Conservation (phyloP, 2,888 invertebrate species). For the Apodemia arnacis region DNA sequence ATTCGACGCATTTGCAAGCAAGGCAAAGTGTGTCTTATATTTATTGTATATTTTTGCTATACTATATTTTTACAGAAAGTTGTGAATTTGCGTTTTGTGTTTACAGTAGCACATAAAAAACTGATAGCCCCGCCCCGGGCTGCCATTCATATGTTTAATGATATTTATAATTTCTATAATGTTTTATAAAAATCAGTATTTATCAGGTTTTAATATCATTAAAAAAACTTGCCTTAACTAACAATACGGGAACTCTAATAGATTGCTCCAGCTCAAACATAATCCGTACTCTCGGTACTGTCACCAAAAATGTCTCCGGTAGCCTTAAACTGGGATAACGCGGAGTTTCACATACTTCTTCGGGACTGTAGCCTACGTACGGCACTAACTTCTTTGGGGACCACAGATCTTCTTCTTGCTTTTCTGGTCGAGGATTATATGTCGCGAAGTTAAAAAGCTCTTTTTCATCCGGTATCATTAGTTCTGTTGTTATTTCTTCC, state of each 20-base stretch:
- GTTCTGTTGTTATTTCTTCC: conserved; percentile 91
- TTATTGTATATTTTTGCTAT: too few species aligned
- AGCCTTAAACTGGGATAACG: conserved; percentile 90
- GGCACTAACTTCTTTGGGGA: conserved; percentile 96
- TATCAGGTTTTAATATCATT: not conserved
- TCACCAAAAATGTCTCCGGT: conserved; percentile 92
- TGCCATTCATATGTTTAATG: not conserved
- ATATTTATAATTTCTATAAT: too few species aligned
- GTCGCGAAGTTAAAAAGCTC: conserved; percentile 92
- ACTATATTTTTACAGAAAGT: too few species aligned
- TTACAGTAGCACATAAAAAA: not conserved
- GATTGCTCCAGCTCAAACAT: conserved; percentile 95
- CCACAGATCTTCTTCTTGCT: conserved; percentile 96
- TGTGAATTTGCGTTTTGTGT: too few species aligned
- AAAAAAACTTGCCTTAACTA: conserved; percentile 89
- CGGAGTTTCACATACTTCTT: conserved; percentile 90
- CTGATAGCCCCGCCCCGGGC: too few species aligned
- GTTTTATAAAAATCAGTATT: too few species aligned
- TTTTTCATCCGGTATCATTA: conserved; percentile 91
- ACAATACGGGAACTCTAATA: conserved; percentile 90
- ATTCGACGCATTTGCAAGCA: too few species aligned
- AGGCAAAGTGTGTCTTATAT: too few species aligned
- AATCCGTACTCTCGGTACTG: conserved; percentile 94
- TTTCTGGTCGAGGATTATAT: conserved; percentile 90
- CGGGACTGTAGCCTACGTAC: conserved; percentile 87